Base-by-base conservation (phyloP, 2,888 invertebrate species). In the Yponomeuta cagnagella region DNA sequence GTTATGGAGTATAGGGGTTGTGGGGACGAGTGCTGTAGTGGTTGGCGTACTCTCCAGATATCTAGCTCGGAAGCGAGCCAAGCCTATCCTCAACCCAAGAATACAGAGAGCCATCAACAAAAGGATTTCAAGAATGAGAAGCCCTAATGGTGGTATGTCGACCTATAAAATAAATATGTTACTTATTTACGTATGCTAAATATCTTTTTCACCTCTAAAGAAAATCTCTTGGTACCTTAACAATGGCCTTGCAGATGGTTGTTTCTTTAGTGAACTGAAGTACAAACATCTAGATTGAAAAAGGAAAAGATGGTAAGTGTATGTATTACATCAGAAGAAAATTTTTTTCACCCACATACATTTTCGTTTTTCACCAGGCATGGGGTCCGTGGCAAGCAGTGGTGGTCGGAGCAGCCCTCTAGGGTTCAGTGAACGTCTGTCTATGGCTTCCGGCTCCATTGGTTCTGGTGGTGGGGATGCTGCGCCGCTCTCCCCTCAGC, bases 21-120 rank as follows among this genome's bases (percentile, higher is more conserved):
- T 92, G 48, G 92, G 93, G 43, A 93, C 94, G 66, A 96, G 98
- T 79, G 95, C 97, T 31, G 94, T 96, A 10, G 90, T 98, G n/a
- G 94, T 98, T 65, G 96, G 97, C 63, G 94, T 97, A 10, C 86
- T 98, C 48, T 97, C 98, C 65, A 94, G 95, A 76, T 97, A 96
- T 85, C 65, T 97, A 77, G 94, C 96, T 69, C 93, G 97, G 71
- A 93, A 95, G 72, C 93, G 95, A 80, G 94, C 94, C 15, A 93
- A 94, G 73, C 93, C 95, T 70, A 94, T 94, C 65, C 86, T 94
- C 1, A 94, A 94, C 77, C 91, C 93, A 10, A 91, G 94, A 72
- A 92, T 93, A 74, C 93, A 92, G 77, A 87, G 93, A 75, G 91
- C 92, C 71, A 87, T 90, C 68, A 89, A 91, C 71, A 94, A 94